A percentile compares a stretch with the other conserved stretches of the same genome.
Evolutionary conservation across 1,140 invertebrate species (phyloP).

Genomic region (Argopecten irradians): DNA sequence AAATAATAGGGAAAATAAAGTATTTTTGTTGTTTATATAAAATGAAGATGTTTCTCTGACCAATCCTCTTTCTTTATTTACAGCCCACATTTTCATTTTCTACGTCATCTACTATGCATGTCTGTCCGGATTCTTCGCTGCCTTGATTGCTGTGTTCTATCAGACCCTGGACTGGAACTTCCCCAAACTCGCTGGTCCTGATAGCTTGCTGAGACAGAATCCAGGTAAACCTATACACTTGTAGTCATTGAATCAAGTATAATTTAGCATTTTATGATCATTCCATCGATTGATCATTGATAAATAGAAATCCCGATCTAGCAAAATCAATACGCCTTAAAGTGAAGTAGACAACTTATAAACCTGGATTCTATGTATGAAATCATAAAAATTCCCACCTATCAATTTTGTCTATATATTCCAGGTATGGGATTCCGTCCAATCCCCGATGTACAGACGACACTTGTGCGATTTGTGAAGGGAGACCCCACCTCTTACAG

Average conservation of each 20-base stretch:
- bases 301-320: no score
- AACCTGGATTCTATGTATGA: no score
- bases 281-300: no score
- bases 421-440: conserved; percentile 90
- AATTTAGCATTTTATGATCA: background rate
- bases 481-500: conserved; percentile 62
- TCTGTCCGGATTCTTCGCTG: conserved; percentile 90
- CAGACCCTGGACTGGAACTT: conserved; percentile 90
- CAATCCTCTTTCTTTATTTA: conserved; percentile 61
- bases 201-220: conserved; percentile 92
- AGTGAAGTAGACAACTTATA: no score
- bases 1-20: no score
- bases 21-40: no score
- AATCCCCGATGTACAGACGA: conserved; percentile 95
- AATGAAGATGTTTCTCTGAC: no score
- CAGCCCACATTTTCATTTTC: conserved; percentile 88
- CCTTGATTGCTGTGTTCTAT: conserved; percentile 94
- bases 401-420: conserved; percentile 47
- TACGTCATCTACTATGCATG: conserved; percentile 94
- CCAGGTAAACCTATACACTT: conserved; percentile 82
- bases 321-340: no score
- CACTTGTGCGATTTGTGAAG: conserved; percentile 91
- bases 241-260: background rate
- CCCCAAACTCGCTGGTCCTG: conserved; percentile 90
- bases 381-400: background rate